phyloP scores from a whole-genome alignment of 2,113 vertebrate genomes.

The Tichodroma muraria region DNA sequence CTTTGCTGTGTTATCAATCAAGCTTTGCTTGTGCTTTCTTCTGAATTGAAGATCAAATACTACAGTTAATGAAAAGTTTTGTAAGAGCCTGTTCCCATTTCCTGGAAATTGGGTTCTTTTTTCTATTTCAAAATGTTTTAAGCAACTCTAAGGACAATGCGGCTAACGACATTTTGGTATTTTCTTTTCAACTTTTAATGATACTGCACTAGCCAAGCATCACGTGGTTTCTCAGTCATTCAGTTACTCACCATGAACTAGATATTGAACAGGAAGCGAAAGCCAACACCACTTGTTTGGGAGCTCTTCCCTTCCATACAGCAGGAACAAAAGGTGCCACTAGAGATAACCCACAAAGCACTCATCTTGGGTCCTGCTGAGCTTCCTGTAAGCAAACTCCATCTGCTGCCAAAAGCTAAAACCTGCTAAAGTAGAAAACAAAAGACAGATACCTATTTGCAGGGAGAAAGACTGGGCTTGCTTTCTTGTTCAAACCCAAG shows the following conservation, averaged over 20 bases:
- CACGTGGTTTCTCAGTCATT: background rate
- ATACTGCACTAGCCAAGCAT: background rate
- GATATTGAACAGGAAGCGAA: background rate
- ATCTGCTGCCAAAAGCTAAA: constrained; percentile 13
- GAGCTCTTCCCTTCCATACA: background rate
- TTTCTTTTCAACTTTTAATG: background rate
- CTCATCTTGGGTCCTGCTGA: constrained; percentile 5
- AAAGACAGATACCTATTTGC: constrained; percentile 10
- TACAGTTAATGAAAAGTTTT: background rate
- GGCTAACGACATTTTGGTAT: background rate
- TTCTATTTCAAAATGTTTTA: background rate
- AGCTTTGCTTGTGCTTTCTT: background rate
- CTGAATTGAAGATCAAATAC: background rate
- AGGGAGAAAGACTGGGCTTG: background rate
- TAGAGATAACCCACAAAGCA: background rate
- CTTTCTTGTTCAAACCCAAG: background rate
- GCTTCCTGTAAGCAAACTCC: constrained; percentile 28
- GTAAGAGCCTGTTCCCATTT: background rate
- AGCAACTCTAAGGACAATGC: background rate
- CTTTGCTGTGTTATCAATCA: background rate
- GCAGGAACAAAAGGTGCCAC: constrained; percentile 43
- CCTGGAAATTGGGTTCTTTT: background rate
- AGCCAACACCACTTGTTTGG: background rate
- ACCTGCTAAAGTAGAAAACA: background rate
- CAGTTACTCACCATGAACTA: background rate